Evolutionary conservation across 2,888 invertebrate species (phyloP), one percentile per base, ranked within the genome.

Genomic region (Disparrhopalites patrizii): DNA sequence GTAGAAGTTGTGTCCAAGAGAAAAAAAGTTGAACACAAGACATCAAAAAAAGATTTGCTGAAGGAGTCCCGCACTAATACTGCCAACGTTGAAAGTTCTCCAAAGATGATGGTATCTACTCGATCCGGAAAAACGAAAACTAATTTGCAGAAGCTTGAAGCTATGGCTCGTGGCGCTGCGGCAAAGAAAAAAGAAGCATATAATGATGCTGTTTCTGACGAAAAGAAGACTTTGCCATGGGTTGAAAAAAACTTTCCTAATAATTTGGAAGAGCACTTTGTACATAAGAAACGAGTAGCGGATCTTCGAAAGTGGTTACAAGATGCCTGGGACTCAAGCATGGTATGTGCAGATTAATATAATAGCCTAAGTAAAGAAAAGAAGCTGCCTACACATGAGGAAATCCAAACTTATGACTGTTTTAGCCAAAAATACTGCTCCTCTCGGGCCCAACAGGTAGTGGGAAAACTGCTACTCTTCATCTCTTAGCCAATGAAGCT

Each of bases 381-480:
- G 36, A 36, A 58, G 38, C 15, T 62, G 23, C n/a, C 33, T 62
- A 31, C 20, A 13, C 50, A 47, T 13, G 18, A 25, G n/a, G n/a
- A n/a, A 51, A 23, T 51, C 20, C 15, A 51, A 23, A 10, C 40
- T 15, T 47, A 15, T 4, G 23, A 54, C 7, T 54, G 54, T 7
- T 8, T 18, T 23, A 28, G n/a, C 54, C 8, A 54, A 54, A 25
- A 54, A 18, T 10, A 10, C 10, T 7, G 20, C 78, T 93, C 3
- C 74, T 94, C 25, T 87, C 87, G 7, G 94, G 94, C 0, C 90
- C 93, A 25, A 85, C 92, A 0, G 94, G 94, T 0, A 85, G 86
- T 77, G 93, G 92, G 0, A 94, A 94, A 81, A 90, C 92, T 1
- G 84, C 86, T 0, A 85, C 90, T 0, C 74, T 93, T 1, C 83